Evolutionary conservation across 2,113 vertebrate genomes (phyloP), one percentile per base, ranked within the genome.

Genomic region (Zosterops lateralis): DNA sequence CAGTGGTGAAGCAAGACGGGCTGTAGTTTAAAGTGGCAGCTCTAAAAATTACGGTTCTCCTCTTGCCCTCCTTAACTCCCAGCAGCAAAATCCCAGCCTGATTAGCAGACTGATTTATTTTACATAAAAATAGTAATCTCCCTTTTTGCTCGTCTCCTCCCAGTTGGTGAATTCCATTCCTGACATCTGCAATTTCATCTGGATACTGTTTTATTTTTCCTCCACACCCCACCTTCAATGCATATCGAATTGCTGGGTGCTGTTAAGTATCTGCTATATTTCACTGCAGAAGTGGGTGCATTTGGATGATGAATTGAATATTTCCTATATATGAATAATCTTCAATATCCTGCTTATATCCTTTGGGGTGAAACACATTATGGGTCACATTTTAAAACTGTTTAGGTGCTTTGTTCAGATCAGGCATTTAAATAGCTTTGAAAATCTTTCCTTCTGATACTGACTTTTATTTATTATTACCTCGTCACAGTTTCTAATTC

Each of bases 21-120:
- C 57, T 95, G 87, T 95, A 95, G 96, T 97, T 97, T 97, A 89
- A 95, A 97, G 96, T 90, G 92, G 95, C 95, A 94, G 85, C 80
- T 94, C 92, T 95, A 93, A 95, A 96, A 97, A 96, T 97, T 96
- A 96, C 47, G 20, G 92, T 97, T 97, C 94, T 97, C 94, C 91
- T 95, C 95, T 96, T 96, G 96, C 96, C 95, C 96, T 97, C 93
- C 83, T 97, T 93, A 96, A 96, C 90, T 97, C 96, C 88, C 95
- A 95, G 95, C 92, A 96, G 96, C 85, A 93, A 97, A 97, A 97
- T 97, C 95, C 95, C 96, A 96, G 81, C 89, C 95, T 6, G 93
- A 97, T 97, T 96, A 97, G 92, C 95, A 96, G 77, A 87, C 89
- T 94, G 97, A 97, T 97, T 97, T 96, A 96, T 95, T 97, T 97